phyloP scores from a whole-genome alignment of 2,797 vertebrate species.

The Acanthurus leucopareius region DNA sequence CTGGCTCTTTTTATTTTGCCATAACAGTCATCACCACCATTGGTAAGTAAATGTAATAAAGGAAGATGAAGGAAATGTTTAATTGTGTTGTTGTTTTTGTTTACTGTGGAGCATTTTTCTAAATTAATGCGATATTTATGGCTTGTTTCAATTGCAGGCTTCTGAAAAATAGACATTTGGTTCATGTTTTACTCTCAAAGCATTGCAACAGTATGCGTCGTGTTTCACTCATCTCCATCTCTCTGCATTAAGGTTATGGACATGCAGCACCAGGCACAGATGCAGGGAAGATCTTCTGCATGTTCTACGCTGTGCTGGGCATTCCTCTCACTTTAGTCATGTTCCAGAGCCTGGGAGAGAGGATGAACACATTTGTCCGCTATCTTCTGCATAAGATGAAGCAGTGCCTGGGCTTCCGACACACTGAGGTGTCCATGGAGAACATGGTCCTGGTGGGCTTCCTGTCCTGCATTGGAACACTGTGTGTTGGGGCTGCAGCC shows the following conservation, averaged over 20 bases:
- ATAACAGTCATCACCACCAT: conserved; percentile 97
- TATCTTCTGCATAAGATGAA: conserved; percentile 92
- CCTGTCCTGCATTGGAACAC: conserved; percentile 92
- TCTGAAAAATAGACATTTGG: neutral
- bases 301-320: conserved; percentile 97
- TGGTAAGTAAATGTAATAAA: conserved; percentile 84
- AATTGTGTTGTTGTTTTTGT: neutral
- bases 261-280: conserved; percentile 95
- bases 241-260: conserved; percentile 89
- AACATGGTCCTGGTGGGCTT: conserved; percentile 97
- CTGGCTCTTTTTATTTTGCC: conserved; percentile 96
- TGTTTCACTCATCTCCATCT: conserved; percentile 44
- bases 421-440: conserved; percentile 93
- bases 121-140: neutral
- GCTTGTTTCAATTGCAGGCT: conserved; percentile 2
- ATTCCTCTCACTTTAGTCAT: conserved; percentile 97
- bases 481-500: conserved; percentile 92
- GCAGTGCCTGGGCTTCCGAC: conserved; percentile 90
- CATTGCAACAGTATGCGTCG: conserved; percentile 14
- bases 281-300: conserved; percentile 96
- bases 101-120: neutral
- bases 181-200: conserved; percentile 13
- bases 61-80: neutral
- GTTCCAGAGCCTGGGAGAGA: conserved; percentile 98
- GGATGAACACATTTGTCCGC: conserved; percentile 95